Evolutionary conservation across 2,888 invertebrate genomes (phyloP), one percentile per base, ranked within the genome.

Genomic region (Polietes domitor): DNA sequence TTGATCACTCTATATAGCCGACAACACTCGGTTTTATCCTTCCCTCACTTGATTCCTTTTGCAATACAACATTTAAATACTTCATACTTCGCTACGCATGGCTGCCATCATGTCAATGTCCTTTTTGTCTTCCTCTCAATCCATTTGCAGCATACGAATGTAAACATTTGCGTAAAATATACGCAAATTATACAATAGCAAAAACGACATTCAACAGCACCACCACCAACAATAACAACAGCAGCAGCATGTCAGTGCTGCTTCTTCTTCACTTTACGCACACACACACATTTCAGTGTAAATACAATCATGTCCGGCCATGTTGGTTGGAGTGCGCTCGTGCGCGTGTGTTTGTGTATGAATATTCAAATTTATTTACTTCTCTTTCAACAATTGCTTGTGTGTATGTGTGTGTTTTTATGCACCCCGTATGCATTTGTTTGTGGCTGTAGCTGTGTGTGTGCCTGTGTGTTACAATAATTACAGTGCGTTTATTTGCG

Each of bases 131-230:
- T 47, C n/a, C 2, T n/a, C 47, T 15, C 15, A 47, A 47, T 47
- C 47, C n/a, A 15, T 47, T 47, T 15, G n/a, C n/a, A n/a, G 47
- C 12, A 47, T 47, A 6, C 53, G 9, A 21, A 41, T 76, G 65
- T 37, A 68, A 68, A 76, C 50, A 76, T 76, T 76, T 65, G 55
- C 50, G 37, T 65, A 68, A 76, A 17, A 68, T 76, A 53, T 53
- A 76, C 65, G 65, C 55, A 68, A 50, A 68, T 53, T 68, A 53
- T 41, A 19, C 37, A 37, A 19, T 37, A n/a, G n/a, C n/a, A 63
- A 63, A 28, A 63, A 32, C 65, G 21, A 65, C 65, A 65, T 21
- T 17, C 32, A 32, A 65, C 65, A 17, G 37, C 4, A 9, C 1
- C 55, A 55, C 21, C 12, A 41, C 15, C 41, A 41, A 41, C 41